Base-by-base conservation (phyloP, 2,797 vertebrate species). In the Amniataba percoides region DNA sequence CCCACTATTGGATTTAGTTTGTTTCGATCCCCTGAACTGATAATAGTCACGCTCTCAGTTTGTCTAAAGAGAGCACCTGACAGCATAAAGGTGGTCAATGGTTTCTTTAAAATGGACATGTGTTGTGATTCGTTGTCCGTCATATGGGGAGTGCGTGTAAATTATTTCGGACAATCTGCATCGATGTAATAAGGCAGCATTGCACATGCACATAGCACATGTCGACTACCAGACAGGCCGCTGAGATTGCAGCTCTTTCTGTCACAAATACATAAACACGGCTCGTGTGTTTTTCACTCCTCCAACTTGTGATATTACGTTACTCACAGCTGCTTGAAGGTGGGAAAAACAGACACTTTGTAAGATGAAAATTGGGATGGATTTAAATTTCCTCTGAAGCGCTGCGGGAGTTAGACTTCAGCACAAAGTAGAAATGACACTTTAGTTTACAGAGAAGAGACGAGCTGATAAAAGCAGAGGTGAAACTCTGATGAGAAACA, bases 1-100 rank as follows among this genome's bases (percentile, higher is more conserved):
- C 42, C 69, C 12, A 3, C 53, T 25, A 1, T 57, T 52, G 23
- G 18, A 9, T 49, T 63, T 49, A 42, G 5, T 66, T 57, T 76
- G 77, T 82, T 84, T 78, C 69, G 65, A 74, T 69, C 14, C 36
- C 1, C 5, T 31, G n/a, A n/a, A 68, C 46, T 58, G 27, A 68
- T 21, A 12, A 51, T 42, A 65, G 34, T 49, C 57, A 6, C 8
- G 7, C 67, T 23, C 8, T 2, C 43, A 60, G 9, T 59, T 70
- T 48, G 23, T 7, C 67, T 52, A 42, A 43, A 72, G 36, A 64
- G 23, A 45, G 10, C 31, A 21, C 59, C 11, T 67, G 75, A 78
- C 61, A 71, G 62, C 64, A 55, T 60, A 64, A 84, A 51, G 36
- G 60, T 75, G 43, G 27, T 23, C 40, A 77, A 59, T 78, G 34